phyloP scores from a whole-genome alignment of 1,140 invertebrate species.

The Cherax destructor region DNA sequence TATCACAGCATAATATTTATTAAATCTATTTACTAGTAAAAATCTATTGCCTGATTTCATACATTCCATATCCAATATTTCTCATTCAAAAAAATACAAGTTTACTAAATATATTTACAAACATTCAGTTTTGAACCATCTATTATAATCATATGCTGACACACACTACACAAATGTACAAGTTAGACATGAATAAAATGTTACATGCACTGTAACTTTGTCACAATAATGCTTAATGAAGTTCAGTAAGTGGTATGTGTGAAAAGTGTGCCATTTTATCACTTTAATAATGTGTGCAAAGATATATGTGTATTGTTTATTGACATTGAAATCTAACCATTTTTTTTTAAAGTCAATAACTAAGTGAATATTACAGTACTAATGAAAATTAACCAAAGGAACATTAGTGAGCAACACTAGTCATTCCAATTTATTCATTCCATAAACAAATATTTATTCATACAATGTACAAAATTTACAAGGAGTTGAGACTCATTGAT shows the following conservation, averaged over 20 bases:
- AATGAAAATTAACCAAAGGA: not conserved
- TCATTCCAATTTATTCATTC: too few species aligned
- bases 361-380: not conserved
- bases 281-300: not conserved
- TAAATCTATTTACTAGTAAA: not conserved
- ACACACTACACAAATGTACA: not conserved
- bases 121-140: not conserved
- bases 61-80: not conserved
- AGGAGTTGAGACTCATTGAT: too few species aligned
- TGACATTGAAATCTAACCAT: not conserved
- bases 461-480: too few species aligned
- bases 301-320: too few species aligned
- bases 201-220: not conserved
- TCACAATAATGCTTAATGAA: not conserved
- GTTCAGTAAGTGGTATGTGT: not conserved
- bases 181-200: not conserved
- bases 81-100: not conserved
- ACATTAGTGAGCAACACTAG: too few species aligned
- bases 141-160: not conserved
- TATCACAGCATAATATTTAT: not conserved
- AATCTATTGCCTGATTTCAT: not conserved
- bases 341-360: not conserved
- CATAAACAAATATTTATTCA: too few species aligned
- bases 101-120: not conserved
- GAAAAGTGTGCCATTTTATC: not conserved